Conservation (phyloP, 2,888 invertebrate genomes). For the Linnaemya vulpina region DNA sequence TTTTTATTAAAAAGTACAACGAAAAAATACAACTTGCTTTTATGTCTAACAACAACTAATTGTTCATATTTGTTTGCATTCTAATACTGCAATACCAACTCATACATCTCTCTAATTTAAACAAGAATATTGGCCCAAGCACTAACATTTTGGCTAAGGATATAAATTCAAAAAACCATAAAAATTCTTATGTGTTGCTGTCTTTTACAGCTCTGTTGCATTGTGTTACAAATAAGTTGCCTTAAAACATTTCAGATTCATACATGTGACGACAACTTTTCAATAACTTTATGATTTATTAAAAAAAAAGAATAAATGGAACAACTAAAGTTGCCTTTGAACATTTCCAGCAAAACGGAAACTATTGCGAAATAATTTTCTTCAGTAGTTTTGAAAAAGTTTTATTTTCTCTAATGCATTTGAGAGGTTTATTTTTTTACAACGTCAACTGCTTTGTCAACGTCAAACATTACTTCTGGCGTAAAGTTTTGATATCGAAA, state of each 20-base stretch:
- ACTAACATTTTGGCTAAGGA: constrained; percentile 26
- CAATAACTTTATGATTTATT: background rate
- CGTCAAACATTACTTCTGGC: no score
- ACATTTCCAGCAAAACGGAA: no score
- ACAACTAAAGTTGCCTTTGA: no score
- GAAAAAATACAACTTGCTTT: constrained; percentile 32
- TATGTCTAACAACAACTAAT: constrained; percentile 58
- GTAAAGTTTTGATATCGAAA: no score
- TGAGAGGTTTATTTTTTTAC: no score
- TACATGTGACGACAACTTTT: background rate
- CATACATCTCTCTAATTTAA: constrained; percentile 6
- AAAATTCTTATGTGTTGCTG: background rate
- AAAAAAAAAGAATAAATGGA: no score
- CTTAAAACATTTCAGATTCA: constrained; percentile 3
- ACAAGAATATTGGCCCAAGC: constrained; percentile 7
- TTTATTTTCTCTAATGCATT: no score
- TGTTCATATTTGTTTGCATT: constrained; percentile 15
- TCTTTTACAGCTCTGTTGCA: background rate
- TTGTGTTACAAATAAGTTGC: background rate
- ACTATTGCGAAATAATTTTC: background rate
- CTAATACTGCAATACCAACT: constrained; percentile 17
- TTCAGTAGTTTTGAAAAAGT: no score
- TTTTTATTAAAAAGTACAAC: background rate
- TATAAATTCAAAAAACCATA: background rate
- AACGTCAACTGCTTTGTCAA: no score